These are phyloP conservation scores for Odobenus rosmarus DNA, from an alignment of 2,113 vertebrate genomes.

Conservation along the genomic window DNA sequence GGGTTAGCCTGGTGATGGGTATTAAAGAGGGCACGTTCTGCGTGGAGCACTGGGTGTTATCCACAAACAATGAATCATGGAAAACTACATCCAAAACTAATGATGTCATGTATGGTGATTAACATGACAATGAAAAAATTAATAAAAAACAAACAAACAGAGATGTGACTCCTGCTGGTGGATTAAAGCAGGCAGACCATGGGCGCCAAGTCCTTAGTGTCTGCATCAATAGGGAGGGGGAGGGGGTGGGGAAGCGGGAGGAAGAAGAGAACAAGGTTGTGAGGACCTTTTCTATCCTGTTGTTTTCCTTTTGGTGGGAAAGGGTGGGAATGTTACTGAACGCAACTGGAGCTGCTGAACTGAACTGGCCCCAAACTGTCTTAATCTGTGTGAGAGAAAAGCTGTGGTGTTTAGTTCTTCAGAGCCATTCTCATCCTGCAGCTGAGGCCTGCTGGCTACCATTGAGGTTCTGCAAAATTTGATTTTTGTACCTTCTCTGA, in stretches of 20 bases:
- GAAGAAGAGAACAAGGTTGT: neutral
- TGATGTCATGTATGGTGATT: too few relatives aligned
- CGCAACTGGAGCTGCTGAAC: neutral
- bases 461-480: neutral
- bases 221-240: neutral
- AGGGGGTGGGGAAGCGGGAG: neutral
- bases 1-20: too few relatives aligned
- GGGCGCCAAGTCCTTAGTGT: neutral
- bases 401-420: neutral
- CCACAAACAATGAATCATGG: too few relatives aligned
- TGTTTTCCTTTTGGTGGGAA: neutral
- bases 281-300: neutral
- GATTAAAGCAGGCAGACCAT: neutral
- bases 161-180: neutral
- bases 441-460: neutral
- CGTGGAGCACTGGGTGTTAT: too few relatives aligned
- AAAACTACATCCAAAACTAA: too few relatives aligned
- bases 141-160: too few relatives aligned
- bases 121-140: too few relatives aligned
- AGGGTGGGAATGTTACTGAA: neutral
- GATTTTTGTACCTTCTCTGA: neutral
- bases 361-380: neutral
- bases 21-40: too few relatives aligned
- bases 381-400: neutral
- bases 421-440: neutral